These are phyloP conservation scores for Anolis sagrei DNA, from an alignment of 2,113 vertebrate species.

Conservation along the genomic window DNA sequence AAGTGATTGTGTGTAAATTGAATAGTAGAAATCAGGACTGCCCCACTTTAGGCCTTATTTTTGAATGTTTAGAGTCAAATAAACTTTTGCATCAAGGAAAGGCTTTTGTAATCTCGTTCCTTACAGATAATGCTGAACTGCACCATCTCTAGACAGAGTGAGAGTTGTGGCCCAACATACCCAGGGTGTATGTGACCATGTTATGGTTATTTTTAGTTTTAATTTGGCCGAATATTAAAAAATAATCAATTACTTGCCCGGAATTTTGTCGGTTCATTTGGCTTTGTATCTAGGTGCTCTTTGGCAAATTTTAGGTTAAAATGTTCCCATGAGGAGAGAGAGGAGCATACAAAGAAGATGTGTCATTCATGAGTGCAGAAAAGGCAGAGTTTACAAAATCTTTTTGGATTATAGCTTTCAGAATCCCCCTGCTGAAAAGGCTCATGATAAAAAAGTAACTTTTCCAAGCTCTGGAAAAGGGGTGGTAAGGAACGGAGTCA, in stretches of 20 bases:
- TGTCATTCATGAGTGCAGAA: neutral
- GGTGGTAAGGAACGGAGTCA: neutral
- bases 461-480: fast-evolving
- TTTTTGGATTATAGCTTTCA: neutral
- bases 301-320: neutral
- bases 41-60: too few relatives aligned
- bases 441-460: neutral
- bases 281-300: neutral
- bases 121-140: too few relatives aligned
- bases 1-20: neutral
- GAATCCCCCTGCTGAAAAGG: too few relatives aligned
- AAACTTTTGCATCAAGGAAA: neutral
- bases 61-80: neutral
- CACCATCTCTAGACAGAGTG: too few relatives aligned
- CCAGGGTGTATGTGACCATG: neutral
- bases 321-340: fast-evolving
- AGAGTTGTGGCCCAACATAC: too few relatives aligned
- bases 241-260: neutral
- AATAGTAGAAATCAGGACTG: neutral
- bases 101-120: too few relatives aligned
- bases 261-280: neutral
- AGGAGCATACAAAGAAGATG: neutral
- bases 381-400: neutral
- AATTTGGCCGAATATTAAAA: neutral
- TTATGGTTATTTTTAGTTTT: neutral